phyloP scores from a whole-genome alignment of 2,888 invertebrate genomes.

The Cyaniris semiargus region DNA sequence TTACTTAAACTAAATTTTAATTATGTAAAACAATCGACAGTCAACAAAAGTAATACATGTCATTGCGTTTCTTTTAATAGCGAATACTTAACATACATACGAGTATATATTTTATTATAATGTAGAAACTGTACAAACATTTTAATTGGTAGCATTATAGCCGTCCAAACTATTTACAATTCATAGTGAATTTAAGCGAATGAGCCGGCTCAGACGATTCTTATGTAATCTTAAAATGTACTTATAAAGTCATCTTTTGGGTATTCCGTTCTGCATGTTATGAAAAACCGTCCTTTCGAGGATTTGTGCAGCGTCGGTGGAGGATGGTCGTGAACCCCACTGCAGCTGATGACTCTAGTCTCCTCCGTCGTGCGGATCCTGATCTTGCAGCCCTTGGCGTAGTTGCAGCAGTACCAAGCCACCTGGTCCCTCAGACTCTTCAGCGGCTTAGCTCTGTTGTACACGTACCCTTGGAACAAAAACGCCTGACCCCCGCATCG shows the following conservation, averaged over 20 bases:
- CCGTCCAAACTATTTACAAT: background rate
- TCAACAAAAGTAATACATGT: background rate
- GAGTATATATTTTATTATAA: background rate
- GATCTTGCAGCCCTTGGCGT: constrained; percentile 15
- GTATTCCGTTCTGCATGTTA: background rate
- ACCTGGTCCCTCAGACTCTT: background rate
- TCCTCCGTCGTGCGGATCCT: background rate
- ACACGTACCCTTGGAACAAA: background rate
- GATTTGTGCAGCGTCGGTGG: constrained; percentile 29
- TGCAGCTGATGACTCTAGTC: background rate
- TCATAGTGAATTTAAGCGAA: background rate
- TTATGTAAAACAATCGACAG: background rate
- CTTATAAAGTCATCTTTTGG: background rate
- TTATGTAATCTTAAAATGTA: background rate
- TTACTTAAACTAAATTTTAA: background rate
- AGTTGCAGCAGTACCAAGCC: constrained; percentile 14
- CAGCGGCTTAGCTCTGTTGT: background rate
- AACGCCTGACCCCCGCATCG: constrained; percentile 16
- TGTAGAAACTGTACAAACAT: background rate
- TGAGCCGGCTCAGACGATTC: too few relatives aligned
- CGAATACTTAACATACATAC: background rate
- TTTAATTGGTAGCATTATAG: background rate
- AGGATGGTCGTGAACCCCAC: constrained; percentile 25
- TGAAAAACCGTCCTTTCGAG: constrained; percentile 19
- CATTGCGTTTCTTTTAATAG: background rate